Conservation (phyloP, 2,113 vertebrate genomes). For the Gambusia holbrooki region DNA sequence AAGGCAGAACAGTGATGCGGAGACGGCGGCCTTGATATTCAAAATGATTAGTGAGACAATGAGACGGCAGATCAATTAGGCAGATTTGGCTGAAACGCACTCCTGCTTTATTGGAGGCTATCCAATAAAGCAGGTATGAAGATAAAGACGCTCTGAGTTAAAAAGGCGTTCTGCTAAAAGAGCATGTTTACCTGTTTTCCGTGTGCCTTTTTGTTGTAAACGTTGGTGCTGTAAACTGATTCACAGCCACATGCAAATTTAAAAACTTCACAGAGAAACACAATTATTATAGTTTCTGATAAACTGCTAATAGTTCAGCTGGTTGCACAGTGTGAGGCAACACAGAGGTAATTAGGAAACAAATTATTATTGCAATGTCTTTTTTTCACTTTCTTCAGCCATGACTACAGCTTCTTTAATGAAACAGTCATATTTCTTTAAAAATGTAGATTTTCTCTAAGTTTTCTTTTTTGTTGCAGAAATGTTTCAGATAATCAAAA, state of each 20-base stretch:
- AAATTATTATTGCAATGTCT: neutral
- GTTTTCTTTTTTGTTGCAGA: no score
- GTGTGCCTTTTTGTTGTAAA: constrained; percentile 15
- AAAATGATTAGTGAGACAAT: constrained; percentile 30
- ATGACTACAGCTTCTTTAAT: neutral
- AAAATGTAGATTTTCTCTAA: no score
- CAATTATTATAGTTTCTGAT: neutral
- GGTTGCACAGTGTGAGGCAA: neutral
- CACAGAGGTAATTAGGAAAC: constrained; percentile 3
- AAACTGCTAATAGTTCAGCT: neutral
- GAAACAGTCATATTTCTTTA: neutral
- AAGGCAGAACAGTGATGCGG: constrained; percentile 38
- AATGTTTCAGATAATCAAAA: no score
- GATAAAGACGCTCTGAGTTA: neutral
- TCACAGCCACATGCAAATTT: neutral
- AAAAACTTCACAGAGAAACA: neutral
- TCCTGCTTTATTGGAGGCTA: constrained; percentile 1
- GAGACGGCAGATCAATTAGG: constrained; percentile 34
- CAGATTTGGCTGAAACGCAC: constrained; percentile 10
- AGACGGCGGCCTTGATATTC: constrained; percentile 37
- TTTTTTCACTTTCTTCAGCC: neutral
- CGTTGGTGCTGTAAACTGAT: constrained; percentile 1
- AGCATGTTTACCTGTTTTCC: neutral
- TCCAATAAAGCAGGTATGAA: constrained; percentile 2
- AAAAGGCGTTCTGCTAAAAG: neutral